These are phyloP conservation scores for Clarias pachynema DNA, from an alignment of 2,797 vertebrate genomes.

Conservation along the genomic window DNA sequence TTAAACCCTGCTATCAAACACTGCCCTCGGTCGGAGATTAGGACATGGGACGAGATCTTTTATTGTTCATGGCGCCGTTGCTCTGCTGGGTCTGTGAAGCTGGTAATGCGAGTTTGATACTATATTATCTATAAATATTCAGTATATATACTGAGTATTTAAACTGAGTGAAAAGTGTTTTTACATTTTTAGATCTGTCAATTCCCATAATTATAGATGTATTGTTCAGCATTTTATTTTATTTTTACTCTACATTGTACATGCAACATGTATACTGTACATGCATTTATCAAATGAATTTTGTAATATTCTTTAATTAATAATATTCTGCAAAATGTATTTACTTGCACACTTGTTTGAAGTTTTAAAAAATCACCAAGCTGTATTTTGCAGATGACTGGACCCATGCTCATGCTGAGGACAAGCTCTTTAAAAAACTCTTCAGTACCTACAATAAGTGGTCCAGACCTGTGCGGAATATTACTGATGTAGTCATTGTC, in stretches of 20 bases:
- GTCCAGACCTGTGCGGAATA: slow-evolving; percentile 83
- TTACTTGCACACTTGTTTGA: neutral
- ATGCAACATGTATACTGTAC: neutral
- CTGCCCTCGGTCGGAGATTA: neutral
- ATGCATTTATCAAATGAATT: neutral
- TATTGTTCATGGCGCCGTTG: slow-evolving; percentile 29
- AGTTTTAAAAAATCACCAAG: neutral
- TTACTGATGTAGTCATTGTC: slow-evolving; percentile 84
- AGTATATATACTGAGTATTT: neutral
- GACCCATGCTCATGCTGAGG: slow-evolving; percentile 74
- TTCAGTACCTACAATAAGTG: slow-evolving; percentile 85
- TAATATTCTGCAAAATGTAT: neutral
- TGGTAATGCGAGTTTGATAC: slow-evolving; percentile 43
- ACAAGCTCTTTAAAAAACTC: slow-evolving; percentile 83
- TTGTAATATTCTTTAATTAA: no score
- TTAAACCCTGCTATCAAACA: neutral
- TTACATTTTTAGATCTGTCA: neutral
- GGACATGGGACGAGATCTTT: slow-evolving; percentile 46
- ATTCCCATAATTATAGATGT: neutral
- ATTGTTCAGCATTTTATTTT: neutral
- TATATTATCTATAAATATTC: no score
- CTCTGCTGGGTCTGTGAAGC: slow-evolving; percentile 38
- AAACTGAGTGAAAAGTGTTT: neutral
- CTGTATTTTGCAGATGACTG: slow-evolving; percentile 60
- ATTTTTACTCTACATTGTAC: neutral